Conservation (phyloP, 2,888 invertebrate species). For the Blastobasis adustella region DNA sequence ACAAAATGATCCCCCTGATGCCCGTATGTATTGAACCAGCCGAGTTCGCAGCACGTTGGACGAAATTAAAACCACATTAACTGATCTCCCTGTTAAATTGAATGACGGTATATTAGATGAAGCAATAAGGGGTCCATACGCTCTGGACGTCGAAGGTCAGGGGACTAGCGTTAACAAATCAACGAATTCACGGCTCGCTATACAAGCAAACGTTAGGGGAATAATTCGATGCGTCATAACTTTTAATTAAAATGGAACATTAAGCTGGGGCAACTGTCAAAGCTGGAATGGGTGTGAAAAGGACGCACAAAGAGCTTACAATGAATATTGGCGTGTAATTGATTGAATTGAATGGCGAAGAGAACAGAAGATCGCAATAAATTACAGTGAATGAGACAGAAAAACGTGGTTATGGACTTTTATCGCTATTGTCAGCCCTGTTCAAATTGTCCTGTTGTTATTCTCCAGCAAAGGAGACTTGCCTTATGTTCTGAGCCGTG, state of each 20-base stretch:
- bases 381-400: conserved; percentile 34
- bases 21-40: not conserved
- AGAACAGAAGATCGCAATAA: conserved; percentile 34
- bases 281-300: conserved; percentile 32
- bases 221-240: conserved; percentile 61
- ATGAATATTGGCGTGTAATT: conserved; percentile 56
- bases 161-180: conserved; percentile 58
- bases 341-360: conserved; percentile 45
- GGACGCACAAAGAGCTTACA: conserved; percentile 27
- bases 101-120: conserved; percentile 13
- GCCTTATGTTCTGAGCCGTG: too few relatives aligned
- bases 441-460: too few relatives aligned
- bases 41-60: not conserved
- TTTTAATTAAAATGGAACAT: conserved; percentile 68
- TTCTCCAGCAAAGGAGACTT: too few relatives aligned
- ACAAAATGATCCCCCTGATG: conserved; percentile 14
- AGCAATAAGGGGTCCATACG: conserved; percentile 28
- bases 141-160: conserved; percentile 40
- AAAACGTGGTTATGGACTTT: conserved; percentile 5
- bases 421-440: too few relatives aligned
- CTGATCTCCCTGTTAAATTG: conserved; percentile 22
- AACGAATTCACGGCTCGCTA: conserved; percentile 42
- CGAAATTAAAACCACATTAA: conserved; percentile 8
- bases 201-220: conserved; percentile 36
- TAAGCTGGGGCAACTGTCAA: conserved; percentile 45